Evolutionary conservation across 1,140 invertebrate genomes (phyloP), one percentile per base, ranked within the genome.

Genomic region (Nasonia longicornis): DNA sequence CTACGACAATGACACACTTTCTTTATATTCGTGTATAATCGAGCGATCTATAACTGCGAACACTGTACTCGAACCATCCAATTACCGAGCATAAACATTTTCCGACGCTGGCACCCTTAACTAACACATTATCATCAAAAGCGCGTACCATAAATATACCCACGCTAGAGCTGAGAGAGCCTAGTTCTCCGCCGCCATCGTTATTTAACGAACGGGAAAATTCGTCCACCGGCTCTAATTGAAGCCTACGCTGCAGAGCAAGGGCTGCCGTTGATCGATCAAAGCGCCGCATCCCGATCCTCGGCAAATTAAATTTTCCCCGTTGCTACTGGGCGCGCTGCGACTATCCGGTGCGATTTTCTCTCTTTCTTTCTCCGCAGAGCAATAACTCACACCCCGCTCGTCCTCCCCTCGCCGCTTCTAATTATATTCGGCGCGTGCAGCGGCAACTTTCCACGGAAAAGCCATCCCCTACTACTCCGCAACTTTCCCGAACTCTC

Each of bases 271-370:
- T 66, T 42, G 72, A 76, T 66, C 74, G 74, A 66, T 66, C 20
- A 64, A 76, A 64, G 35, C 29, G 52, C 10, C 64, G 45, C 48
- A 48, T 16, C 14, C 29, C 42, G 14, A 72, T 26, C 26, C 26
- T 45, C 58, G 74, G 35, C 80, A 72, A 81, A 81, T 81, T 81
- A 81, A 77, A 81, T 77, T 77, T 81, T 77, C 64, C 48, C 74
- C 20, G 20, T 52, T 48, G 64, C 31, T 31, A 35, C 48, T 14
- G 10, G 26, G 26, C 26, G 26, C 69, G 8, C 20, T 72, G 35
- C 70, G 10, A 69, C 31, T 20, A 45, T 16, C 64, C 42, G 78
- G 63, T 81, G 31, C 79, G 78, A 74, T 80, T 80, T 74, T 74
- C 78, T 70, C 69, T 71, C 31, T 58, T 16, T 58, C 52, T 58